Evolutionary conservation across 1,140 invertebrate genomes (phyloP), one percentile per base, ranked within the genome.

Genomic region (Vanessa atalanta): DNA sequence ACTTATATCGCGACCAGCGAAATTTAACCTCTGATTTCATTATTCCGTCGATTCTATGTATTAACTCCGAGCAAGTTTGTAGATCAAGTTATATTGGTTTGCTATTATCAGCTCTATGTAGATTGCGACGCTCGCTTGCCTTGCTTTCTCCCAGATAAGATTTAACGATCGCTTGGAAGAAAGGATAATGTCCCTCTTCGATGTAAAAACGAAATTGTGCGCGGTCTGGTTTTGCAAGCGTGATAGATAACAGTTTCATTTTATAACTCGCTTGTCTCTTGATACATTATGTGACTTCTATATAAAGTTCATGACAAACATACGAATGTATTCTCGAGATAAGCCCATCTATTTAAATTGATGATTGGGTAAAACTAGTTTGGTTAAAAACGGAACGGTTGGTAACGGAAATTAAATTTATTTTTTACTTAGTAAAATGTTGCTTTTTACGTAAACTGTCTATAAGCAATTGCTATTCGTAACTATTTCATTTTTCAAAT

Each of bases 81-180:
- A 71, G 85, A 16, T 83, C 87, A 74, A 50, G 20, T 26, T 82
- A 74, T 7, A 63, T 16, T 88, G 85, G 90, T 87, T 80, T 84
- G 85, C 88, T 76, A 88, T 89, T 90, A 92, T 92, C 90, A 92
- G 88, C 87, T 82, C 88, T 92, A 92, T 92, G 90, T 90, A 92
- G 90, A 92, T 92, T 90, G 89, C 82, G 83, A 81, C 66, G 74
- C 79, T 86, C 83, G 84, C 81, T 86, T 81, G 88, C 83, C 79
- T 87, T 89, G 89, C 88, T 91, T 91, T 89, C 90, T 86, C 87
- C 76, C 79, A 90, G 90, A 92, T 92, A 92, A 92, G 89, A 84
- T 87, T 92, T 92, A 87, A 89, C 76, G 82, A 80, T 63, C 76
- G 83, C 79, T 79, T 81, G 83, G 88, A 88, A 89, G 89, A 92